A percentile compares a stretch with the other conserved stretches of the same genome.
Conservation (phyloP, 2,113 vertebrate species). For the Tragelaphus scriptus region DNA sequence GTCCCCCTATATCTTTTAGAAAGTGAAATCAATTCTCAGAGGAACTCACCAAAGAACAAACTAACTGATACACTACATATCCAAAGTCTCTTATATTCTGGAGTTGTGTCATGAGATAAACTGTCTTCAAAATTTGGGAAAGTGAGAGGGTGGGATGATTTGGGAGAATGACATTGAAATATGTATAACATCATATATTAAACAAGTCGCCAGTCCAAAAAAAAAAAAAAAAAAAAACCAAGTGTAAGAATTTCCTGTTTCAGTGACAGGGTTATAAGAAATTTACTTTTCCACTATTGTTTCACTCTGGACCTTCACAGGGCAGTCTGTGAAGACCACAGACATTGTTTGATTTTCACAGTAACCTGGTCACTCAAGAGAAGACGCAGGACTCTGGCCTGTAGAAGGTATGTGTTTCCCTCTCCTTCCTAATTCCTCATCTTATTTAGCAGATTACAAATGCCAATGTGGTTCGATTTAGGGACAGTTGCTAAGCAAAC, state of each 20-base stretch:
- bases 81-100: too few relatives aligned
- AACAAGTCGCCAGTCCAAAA: too few relatives aligned
- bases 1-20: background rate
- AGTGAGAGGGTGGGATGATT: too few relatives aligned
- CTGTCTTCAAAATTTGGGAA: too few relatives aligned
- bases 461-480: fast-evolving
- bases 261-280: background rate
- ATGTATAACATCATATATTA: too few relatives aligned
- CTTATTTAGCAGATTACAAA: background rate
- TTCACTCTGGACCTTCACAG: background rate
- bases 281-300: background rate
- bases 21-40: background rate
- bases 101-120: too few relatives aligned
- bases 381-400: too few relatives aligned
- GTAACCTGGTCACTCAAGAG: too few relatives aligned
- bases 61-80: background rate
- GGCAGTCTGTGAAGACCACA: background rate
- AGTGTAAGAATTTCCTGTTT: slow-evolving; percentile 43
- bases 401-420: background rate
- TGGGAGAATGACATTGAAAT: too few relatives aligned
- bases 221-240: background rate
- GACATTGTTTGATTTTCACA: background rate
- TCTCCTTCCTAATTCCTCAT: background rate
- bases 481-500: too few relatives aligned
- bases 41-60: background rate